Conservation (phyloP, 2,797 vertebrate species). For the Mormyrus proboscirostris region DNA sequence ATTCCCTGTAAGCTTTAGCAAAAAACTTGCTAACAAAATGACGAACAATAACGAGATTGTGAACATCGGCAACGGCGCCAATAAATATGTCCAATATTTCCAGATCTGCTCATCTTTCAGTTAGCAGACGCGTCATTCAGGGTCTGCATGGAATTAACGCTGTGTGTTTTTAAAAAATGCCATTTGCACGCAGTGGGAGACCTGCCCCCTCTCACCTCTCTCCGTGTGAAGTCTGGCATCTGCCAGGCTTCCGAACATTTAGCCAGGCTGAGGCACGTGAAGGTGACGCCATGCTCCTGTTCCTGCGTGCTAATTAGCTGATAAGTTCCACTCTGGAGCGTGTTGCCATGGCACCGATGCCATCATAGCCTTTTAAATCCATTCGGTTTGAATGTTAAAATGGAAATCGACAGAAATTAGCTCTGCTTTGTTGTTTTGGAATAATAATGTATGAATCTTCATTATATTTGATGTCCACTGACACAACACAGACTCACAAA, state of each 20-base stretch:
- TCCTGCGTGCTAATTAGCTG: background rate
- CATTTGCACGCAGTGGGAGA: background rate
- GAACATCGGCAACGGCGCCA: background rate
- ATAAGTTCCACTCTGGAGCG: background rate
- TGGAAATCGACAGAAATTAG: background rate
- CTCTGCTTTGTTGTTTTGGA: background rate
- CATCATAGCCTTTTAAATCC: background rate
- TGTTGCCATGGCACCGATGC: background rate
- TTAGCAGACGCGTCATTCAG: background rate
- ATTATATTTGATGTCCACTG: background rate
- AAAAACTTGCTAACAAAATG: background rate
- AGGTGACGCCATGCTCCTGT: background rate
- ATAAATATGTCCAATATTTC: background rate
- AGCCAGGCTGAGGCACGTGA: background rate
- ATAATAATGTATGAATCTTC: background rate
- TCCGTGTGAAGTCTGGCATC: conserved; percentile 14
- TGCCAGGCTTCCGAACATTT: conserved; percentile 5
- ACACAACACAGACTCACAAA: background rate
- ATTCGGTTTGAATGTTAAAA: conserved; percentile 1
- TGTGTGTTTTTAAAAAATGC: background rate
- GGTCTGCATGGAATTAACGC: background rate
- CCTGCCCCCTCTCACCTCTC: background rate
- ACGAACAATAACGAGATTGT: background rate
- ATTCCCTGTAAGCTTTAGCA: background rate
- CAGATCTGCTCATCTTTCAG: background rate